Evolutionary conservation across 2,888 invertebrate species (phyloP).

Genomic region (Temnothorax rugatulus): DNA sequence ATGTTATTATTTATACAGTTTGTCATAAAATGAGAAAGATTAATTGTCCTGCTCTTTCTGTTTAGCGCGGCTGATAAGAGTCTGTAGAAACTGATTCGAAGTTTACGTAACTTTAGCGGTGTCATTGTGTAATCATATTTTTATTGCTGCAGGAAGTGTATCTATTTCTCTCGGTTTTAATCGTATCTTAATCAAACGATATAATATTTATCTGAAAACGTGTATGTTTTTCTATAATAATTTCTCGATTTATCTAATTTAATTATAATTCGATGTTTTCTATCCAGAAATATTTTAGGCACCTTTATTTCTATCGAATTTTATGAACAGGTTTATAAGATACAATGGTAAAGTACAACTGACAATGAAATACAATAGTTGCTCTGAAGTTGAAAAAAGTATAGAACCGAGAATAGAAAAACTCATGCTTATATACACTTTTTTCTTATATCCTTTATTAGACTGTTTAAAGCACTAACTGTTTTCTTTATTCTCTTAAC

Average conservation of each 20-base stretch:
- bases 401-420: background rate
- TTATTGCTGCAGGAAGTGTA: background rate
- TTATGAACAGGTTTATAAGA: background rate
- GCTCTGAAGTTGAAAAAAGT: background rate
- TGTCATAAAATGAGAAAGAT: conserved; percentile 5
- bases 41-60: background rate
- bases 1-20: background rate
- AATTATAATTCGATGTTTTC: background rate
- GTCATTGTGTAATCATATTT: conserved; percentile 4
- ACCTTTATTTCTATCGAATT: background rate
- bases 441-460: background rate
- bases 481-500: background rate
- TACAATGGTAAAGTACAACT: background rate
- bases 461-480: background rate
- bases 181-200: background rate
- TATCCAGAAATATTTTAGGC: background rate
- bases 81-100: background rate
- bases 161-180: conserved; percentile 1
- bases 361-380: background rate
- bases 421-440: background rate
- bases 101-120: background rate
- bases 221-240: background rate
- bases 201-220: background rate
- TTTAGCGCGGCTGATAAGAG: background rate
- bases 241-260: background rate